phyloP scores from a whole-genome alignment of 2,888 invertebrate genomes.

The Agrochola lychnidis region DNA sequence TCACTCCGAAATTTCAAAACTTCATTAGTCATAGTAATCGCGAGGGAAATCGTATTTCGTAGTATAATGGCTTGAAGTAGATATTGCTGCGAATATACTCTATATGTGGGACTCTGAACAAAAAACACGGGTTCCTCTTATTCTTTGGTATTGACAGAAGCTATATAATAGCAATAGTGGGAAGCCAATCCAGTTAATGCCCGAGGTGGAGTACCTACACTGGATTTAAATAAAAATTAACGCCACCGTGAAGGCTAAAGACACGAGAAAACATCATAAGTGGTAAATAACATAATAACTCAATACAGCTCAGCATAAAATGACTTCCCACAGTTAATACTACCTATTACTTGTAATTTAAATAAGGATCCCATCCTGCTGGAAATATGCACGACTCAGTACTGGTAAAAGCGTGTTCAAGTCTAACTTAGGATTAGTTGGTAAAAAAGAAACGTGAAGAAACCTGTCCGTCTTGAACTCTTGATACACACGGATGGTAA shows the following conservation, averaged over 20 bases:
- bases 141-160: too few relatives aligned
- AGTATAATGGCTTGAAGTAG: neutral
- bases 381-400: slow-evolving; percentile 10
- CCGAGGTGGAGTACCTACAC: neutral
- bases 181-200: too few relatives aligned
- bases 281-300: slow-evolving; percentile 28
- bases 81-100: too few relatives aligned
- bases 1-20: slow-evolving; percentile 39
- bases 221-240: neutral
- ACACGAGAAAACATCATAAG: neutral
- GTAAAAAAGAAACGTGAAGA: slow-evolving; percentile 58
- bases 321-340: slow-evolving; percentile 9
- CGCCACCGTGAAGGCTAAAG: neutral
- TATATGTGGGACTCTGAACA: too few relatives aligned
- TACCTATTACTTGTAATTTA: slow-evolving; percentile 12
- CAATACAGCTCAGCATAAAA: slow-evolving; percentile 25
- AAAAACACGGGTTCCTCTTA: too few relatives aligned
- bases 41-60: slow-evolving; percentile 44
- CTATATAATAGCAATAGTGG: too few relatives aligned
- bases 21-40: slow-evolving; percentile 47
- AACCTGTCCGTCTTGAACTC: slow-evolving; percentile 59
- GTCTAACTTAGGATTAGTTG: slow-evolving; percentile 58
- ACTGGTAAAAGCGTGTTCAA: slow-evolving; percentile 27
- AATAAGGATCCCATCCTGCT: slow-evolving; percentile 5
- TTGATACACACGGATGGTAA: slow-evolving; percentile 60